Evolutionary conservation across 1,140 invertebrate genomes (phyloP).

Genomic region (Rhyzopertha dominica): DNA sequence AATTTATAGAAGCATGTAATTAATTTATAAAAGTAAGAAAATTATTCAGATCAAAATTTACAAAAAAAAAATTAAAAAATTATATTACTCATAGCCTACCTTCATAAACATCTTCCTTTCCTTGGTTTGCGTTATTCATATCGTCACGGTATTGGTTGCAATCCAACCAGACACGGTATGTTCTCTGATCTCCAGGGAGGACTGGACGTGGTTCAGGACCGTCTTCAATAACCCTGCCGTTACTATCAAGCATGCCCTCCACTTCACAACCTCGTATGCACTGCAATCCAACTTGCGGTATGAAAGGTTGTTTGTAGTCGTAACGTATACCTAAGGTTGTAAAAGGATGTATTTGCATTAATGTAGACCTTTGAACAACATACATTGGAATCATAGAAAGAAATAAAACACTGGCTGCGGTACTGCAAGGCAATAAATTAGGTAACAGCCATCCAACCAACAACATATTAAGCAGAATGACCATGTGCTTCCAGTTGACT

Average conservation of each 20-base stretch:
- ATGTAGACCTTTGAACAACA: too few species aligned
- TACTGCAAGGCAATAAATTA: too few species aligned
- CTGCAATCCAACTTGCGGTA: slow-evolving; percentile 84
- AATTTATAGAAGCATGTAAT: too few species aligned
- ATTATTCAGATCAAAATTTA: neutral
- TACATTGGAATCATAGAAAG: too few species aligned
- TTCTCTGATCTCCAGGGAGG: slow-evolving; percentile 83
- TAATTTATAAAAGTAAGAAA: too few species aligned
- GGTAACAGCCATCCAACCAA: too few species aligned
- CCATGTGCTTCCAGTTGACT: too few species aligned
- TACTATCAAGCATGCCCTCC: slow-evolving; percentile 96
- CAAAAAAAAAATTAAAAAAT: slow-evolving; percentile 3
- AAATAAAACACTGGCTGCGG: too few species aligned
- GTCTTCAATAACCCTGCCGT: slow-evolving; percentile 96
- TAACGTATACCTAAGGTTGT: slow-evolving; percentile 72
- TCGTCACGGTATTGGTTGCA: slow-evolving; percentile 94
- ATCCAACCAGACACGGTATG: slow-evolving; percentile 91
- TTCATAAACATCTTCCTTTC: slow-evolving; percentile 58
- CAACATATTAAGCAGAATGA: too few species aligned
- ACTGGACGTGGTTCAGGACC: slow-evolving; percentile 84
- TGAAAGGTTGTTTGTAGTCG: slow-evolving; percentile 75
- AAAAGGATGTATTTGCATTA: too few species aligned
- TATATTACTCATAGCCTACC: slow-evolving; percentile 18
- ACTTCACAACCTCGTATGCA: slow-evolving; percentile 97
- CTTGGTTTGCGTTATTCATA: slow-evolving; percentile 75